These are phyloP conservation scores for Synanthedon myopaeformis DNA, from an alignment of 2,888 invertebrate genomes.

Conservation along the genomic window DNA sequence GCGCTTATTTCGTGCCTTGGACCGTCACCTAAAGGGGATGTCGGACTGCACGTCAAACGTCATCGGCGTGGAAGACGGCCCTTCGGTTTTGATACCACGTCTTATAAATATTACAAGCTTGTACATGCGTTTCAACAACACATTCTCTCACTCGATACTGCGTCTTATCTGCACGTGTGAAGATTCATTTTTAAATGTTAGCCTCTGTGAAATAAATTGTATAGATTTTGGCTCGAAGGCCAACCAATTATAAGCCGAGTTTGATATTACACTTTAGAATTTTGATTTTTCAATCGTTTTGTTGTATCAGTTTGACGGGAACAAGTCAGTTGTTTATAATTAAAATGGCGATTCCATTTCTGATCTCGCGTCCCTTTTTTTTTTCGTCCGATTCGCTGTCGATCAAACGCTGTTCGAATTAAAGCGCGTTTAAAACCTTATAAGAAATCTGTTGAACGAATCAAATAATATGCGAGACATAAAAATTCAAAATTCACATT, in stretches of 20 bases:
- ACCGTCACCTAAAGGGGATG: conserved; percentile 31
- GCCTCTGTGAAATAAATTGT: conserved; percentile 15
- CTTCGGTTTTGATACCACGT: conserved; percentile 62
- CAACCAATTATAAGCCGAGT: conserved; percentile 64
- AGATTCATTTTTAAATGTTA: conserved; percentile 9
- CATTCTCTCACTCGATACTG: conserved; percentile 10
- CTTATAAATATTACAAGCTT: conserved; percentile 61
- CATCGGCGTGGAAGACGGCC: conserved; percentile 64
- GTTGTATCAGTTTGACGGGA: conserved; percentile 47
- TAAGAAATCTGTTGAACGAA: too few relatives aligned
- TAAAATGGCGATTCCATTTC: conserved; percentile 58
- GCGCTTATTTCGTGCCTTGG: neutral
- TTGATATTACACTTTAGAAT: conserved; percentile 60
- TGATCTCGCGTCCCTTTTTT: conserved; percentile 22
- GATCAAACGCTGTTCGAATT: conserved; percentile 39
- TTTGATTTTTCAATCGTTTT: conserved; percentile 64
- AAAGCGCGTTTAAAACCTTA: neutral
- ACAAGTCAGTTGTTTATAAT: conserved; percentile 51
- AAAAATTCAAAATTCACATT: too few relatives aligned
- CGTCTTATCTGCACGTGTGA: conserved; percentile 8
- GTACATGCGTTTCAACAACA: conserved; percentile 32
- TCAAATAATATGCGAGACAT: too few relatives aligned
- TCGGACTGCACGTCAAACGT: conserved; percentile 68
- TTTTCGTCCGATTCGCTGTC: conserved; percentile 33
- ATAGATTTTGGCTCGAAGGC: conserved; percentile 29